Percentiles rank a stretch among this genome's conserved stretches.
Evolutionary conservation across 2,113 vertebrate genomes (phyloP).

Genomic region (Cyanoderma ruficeps): DNA sequence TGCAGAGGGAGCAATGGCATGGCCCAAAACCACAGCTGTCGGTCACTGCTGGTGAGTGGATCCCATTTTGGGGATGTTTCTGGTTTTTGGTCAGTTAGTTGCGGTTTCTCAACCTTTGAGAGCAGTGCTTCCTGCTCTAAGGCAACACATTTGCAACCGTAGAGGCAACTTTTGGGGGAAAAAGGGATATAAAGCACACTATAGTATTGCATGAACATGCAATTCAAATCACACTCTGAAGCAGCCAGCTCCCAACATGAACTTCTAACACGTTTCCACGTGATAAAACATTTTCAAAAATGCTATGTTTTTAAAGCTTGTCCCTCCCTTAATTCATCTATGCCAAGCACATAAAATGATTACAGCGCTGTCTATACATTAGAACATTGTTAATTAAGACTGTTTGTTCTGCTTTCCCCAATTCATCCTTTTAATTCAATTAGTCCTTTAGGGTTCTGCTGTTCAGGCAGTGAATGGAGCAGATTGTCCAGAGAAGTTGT

Average conservation of each 20-base stretch:
- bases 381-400: not conserved
- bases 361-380: not conserved
- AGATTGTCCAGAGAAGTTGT: not conserved
- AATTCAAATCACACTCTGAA: not conserved
- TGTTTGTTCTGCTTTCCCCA: not conserved
- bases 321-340: not conserved
- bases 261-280: not conserved
- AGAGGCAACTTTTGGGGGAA: not conserved
- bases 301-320: not conserved
- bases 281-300: not conserved
- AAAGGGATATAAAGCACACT: not conserved
- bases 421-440: constrained; percentile 16
- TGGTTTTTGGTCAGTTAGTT: not conserved
- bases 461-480: not conserved
- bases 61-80: not conserved
- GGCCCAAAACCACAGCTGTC: not conserved
- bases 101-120: not conserved
- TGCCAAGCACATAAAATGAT: not conserved
- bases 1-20: not conserved
- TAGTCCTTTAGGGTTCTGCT: not conserved
- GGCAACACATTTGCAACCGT: not conserved
- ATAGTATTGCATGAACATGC: not conserved
- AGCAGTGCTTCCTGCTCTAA: not conserved
- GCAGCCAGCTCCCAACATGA: not conserved
- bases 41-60: not conserved